These are phyloP conservation scores for Auanema sp. DNA, from an alignment of 2,888 invertebrate species.

Conservation along the genomic window DNA sequence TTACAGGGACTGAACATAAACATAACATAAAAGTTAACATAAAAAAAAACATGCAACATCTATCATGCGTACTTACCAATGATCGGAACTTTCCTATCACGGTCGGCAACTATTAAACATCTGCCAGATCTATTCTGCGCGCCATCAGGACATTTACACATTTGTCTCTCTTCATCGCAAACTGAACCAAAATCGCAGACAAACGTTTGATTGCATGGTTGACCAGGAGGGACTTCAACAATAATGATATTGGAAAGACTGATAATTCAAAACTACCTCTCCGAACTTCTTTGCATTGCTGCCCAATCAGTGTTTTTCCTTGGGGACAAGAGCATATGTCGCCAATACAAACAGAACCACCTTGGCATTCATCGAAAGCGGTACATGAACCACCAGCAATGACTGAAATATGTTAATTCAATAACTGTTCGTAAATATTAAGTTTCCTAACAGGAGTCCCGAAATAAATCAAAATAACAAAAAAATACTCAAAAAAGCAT, in stretches of 20 bases:
- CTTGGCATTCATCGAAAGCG: conserved; percentile 42
- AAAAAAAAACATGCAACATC: not conserved
- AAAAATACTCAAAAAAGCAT: not conserved
- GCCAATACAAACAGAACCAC: conserved; percentile 44
- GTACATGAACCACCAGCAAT: conserved; percentile 28
- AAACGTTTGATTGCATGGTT: conserved; percentile 17
- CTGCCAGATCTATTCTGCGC: not conserved
- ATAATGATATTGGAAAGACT: too few species aligned
- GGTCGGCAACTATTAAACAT: too few species aligned
- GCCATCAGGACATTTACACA: not conserved
- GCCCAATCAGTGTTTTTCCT: conserved; percentile 14
- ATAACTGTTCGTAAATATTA: not conserved
- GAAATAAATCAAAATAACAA: conserved; percentile 7
- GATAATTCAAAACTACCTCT: conserved; percentile 2
- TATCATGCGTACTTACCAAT: not conserved
- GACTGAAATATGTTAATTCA: conserved; percentile 19
- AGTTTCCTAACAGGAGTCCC: not conserved
- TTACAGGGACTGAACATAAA: conserved; percentile 15
- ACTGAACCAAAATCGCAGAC: conserved; percentile 27
- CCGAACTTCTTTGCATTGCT: conserved; percentile 13
- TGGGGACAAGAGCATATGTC: conserved; percentile 49
- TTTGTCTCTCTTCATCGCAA: conserved; percentile 21
- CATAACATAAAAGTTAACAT: conserved; percentile 7
- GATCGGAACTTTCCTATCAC: too few species aligned
- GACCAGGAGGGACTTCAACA: conserved; percentile 9